phyloP scores from a whole-genome alignment of 1,140 invertebrate genomes.

The Pseudoatta argentina region DNA sequence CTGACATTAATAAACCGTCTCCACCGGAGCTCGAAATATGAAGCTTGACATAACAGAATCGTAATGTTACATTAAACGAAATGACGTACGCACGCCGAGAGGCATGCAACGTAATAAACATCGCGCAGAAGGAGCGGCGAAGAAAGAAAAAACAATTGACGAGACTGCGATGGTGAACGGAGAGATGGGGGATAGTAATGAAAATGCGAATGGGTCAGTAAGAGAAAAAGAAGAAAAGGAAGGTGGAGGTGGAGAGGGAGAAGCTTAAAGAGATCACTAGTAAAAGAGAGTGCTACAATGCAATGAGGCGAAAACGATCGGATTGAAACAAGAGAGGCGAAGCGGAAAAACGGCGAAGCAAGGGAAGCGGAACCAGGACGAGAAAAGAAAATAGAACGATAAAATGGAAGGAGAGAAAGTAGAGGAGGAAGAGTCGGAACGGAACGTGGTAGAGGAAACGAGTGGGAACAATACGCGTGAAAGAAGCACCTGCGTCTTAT shows the following conservation, averaged over 20 bases:
- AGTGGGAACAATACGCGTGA: constrained; percentile 42
- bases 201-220: constrained; percentile 37
- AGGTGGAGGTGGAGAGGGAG: constrained; percentile 26
- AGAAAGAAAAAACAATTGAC: constrained; percentile 30
- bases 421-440: constrained; percentile 5
- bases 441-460: constrained; percentile 59
- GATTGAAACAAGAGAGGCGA: constrained; percentile 9
- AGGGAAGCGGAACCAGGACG: constrained; percentile 25
- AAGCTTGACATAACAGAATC: constrained; percentile 27
- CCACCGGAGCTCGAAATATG: not conserved
- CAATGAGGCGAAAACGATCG: not conserved
- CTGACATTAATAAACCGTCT: constrained; percentile 11
- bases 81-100: constrained; percentile 7
- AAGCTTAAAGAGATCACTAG: constrained; percentile 31
- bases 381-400: constrained; percentile 17
- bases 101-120: constrained; percentile 7
- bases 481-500: constrained; percentile 82
- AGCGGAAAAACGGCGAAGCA: constrained; percentile 18
- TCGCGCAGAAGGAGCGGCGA: constrained; percentile 3
- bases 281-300: constrained; percentile 15
- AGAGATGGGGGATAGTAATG: constrained; percentile 36
- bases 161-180: constrained; percentile 18
- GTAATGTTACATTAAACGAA: constrained; percentile 32
- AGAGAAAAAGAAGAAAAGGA: constrained; percentile 15
- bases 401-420: constrained; percentile 15